phyloP scores from a whole-genome alignment of 2,888 invertebrate genomes.

The Bedellia somnulentella region DNA sequence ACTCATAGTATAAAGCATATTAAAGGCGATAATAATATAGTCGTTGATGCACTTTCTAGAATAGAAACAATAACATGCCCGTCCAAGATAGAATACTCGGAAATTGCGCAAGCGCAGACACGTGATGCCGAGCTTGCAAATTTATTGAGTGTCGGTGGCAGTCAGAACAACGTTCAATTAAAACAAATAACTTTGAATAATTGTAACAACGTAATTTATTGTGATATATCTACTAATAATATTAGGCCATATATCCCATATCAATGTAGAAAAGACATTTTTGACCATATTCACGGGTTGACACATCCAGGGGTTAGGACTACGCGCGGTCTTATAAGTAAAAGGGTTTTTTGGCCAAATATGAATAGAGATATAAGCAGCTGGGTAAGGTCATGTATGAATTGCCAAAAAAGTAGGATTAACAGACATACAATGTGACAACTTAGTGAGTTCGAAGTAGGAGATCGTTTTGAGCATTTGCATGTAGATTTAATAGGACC shows the following conservation, averaged over 20 bases:
- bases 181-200: not conserved
- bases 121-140: not conserved
- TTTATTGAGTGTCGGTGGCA: not conserved
- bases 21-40: conserved; percentile 1
- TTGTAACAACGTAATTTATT: conserved; percentile 1
- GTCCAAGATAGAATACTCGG: not conserved
- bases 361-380: conserved; percentile 10
- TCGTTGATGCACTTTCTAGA: conserved; percentile 3
- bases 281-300: not conserved
- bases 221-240: not conserved
- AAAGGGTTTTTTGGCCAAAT: conserved; percentile 10
- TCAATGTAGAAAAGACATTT: not conserved
- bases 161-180: not conserved
- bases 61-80: not conserved
- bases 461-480: not conserved
- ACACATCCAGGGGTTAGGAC: conserved; percentile 6
- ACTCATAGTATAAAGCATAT: conserved; percentile 5
- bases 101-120: conserved; percentile 1
- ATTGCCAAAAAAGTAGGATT: conserved; percentile 11
- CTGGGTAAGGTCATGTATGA: conserved; percentile 9
- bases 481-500: conserved; percentile 5
- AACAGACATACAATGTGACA: conserved; percentile 9
- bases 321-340: conserved; percentile 6
- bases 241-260: not conserved
- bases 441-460: conserved; percentile 7